Evolutionary conservation across 2,113 vertebrate genomes (phyloP).

Genomic region (Halcyon senegalensis): DNA sequence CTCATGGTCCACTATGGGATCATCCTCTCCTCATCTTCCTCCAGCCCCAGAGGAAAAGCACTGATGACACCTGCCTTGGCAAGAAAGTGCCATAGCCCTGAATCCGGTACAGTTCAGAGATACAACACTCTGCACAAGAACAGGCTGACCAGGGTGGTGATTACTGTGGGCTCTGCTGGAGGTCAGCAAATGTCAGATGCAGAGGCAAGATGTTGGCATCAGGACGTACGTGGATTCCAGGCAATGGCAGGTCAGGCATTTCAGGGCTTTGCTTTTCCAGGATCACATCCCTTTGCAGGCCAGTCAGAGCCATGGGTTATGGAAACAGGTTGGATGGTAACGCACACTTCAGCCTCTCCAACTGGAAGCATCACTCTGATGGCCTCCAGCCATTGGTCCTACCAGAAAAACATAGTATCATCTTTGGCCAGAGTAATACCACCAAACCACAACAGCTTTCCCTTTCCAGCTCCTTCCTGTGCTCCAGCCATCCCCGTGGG

Average conservation of each 20-base stretch:
- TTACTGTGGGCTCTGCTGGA: not conserved
- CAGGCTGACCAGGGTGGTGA: not conserved
- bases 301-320: not conserved
- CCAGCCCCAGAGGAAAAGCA: not conserved
- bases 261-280: not conserved
- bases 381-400: accelerated
- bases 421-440: not conserved
- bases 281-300: not conserved
- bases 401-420: not conserved
- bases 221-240: not conserved
- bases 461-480: not conserved
- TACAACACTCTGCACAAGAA: not conserved
- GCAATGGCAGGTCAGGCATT: not conserved
- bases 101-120: not conserved
- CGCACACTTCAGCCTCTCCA: not conserved
- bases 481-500: not conserved
- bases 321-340: not conserved
- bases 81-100: not conserved
- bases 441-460: not conserved
- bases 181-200: not conserved
- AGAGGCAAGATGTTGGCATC: accelerated
- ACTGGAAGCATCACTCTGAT: not conserved
- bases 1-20: accelerated
- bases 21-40: not conserved
- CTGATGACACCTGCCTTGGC: accelerated